These are phyloP conservation scores for Dioctria linearis DNA, from an alignment of 2,888 invertebrate genomes.

Conservation along the genomic window DNA sequence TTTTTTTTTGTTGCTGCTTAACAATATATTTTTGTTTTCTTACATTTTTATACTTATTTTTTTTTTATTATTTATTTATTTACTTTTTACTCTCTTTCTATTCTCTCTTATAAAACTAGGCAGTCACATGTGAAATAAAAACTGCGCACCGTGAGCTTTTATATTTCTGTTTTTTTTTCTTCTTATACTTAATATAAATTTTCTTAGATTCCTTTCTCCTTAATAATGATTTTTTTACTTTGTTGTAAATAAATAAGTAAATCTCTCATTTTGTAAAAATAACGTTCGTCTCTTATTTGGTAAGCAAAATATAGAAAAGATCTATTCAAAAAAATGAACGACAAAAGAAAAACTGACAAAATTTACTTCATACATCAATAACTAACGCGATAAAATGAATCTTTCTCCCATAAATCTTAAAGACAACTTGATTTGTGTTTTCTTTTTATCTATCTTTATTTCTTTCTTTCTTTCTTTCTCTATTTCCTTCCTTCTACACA, in stretches of 20 bases:
- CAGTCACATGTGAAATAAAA: constrained; percentile 55
- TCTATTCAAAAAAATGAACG: constrained; percentile 20
- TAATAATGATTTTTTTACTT: constrained; percentile 39
- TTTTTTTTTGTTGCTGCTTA: constrained; percentile 30
- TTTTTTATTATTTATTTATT: neutral
- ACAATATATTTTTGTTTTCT: constrained; percentile 21
- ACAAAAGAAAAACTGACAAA: neutral
- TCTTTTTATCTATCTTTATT: neutral
- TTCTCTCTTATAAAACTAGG: constrained; percentile 56
- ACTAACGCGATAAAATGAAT: constrained; percentile 48
- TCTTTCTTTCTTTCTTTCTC: neutral
- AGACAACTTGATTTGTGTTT: constrained; percentile 32
- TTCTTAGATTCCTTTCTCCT: constrained; percentile 44
- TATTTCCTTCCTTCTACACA: neutral
- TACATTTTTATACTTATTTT: constrained; percentile 23
- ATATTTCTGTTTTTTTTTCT: too few species aligned
- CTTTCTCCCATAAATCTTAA: constrained; percentile 10
- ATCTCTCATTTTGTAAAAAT: constrained; percentile 52
- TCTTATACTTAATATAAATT: constrained; percentile 37
- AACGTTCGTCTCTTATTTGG: constrained; percentile 50
- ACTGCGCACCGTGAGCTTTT: constrained; percentile 51
- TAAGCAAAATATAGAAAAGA: constrained; percentile 48
- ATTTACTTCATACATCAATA: constrained; percentile 40
- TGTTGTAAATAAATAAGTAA: constrained; percentile 55
- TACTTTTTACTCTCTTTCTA: neutral